Evolutionary conservation across 2,797 vertebrate genomes (phyloP), one percentile per base, ranked within the genome.

Genomic region (Brachyalestes nurse): DNA sequence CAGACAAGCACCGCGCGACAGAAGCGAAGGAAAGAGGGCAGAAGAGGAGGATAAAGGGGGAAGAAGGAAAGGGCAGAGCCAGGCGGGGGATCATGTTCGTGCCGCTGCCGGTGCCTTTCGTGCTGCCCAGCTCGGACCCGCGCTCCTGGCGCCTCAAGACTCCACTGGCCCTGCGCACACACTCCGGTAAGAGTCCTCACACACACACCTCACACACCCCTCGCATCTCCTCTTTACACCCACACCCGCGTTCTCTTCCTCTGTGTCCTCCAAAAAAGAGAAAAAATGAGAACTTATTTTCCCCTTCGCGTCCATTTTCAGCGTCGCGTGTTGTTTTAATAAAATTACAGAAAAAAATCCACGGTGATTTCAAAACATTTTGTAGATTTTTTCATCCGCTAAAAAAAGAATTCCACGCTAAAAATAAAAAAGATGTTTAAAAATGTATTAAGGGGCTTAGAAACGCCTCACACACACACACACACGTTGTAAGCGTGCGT

Each of bases 121-220:
- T 96, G 87, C 94, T 96, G 94, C 95, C 95, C 91, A 95, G 95
- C 86, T 93, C 95, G 89, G 95, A 96, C 90, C 93, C 95, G 91
- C 93, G 91, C 93, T 94, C 94, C 93, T 96, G 95, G 95, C 94
- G 93, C 86, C 94, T 96, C 91, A 96, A 96, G 90, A 94, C 95
- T 85, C 94, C 95, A 81, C 92, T 92, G 92, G 92, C 94, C 92
- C 92, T 92, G 67, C 94, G 94, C 88, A 93, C 94, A 87, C 93
- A 92, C 92, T 92, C 95, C 91, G 95, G 95, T 96, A 96, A 96
- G 95, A 85, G 79, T 78, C 88, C 87, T 65, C 85, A 49, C 47
- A 76, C 83, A 78, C 87, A 19, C 3, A 19, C 53, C 55, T 5
- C 71, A 25, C 45, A 10, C 69, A 64, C 14, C 12, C 49, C 67